A percentile compares a stretch with the other conserved stretches of the same genome.
phyloP scores from a whole-genome alignment of 2,888 invertebrate species.

The Bimastos eiseni region DNA sequence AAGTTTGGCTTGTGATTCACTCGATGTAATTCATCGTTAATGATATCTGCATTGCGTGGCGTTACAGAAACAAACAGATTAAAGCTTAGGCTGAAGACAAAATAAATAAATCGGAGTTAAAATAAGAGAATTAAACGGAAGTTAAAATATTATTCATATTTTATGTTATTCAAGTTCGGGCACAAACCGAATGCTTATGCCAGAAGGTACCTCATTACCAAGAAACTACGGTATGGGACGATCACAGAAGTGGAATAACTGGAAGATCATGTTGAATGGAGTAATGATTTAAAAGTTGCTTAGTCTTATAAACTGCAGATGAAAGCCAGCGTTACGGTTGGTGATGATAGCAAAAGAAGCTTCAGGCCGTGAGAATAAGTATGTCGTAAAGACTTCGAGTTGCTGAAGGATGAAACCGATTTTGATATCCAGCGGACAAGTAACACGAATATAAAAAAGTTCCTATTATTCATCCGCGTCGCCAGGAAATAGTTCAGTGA shows the following conservation, averaged over 20 bases:
- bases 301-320: background rate
- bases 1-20: too few species aligned
- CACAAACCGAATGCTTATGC: background rate
- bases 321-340: background rate
- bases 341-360: background rate
- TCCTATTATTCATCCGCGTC: conserved; percentile 13
- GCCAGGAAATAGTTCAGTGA: conserved; percentile 13
- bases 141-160: background rate
- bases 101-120: background rate
- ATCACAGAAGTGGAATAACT: background rate
- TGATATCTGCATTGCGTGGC: too few species aligned
- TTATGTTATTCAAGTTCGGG: background rate
- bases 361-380: background rate
- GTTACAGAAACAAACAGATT: background rate
- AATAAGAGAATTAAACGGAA: background rate
- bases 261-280: background rate
- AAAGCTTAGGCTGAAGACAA: background rate
- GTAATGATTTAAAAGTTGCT: background rate
- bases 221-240: background rate
- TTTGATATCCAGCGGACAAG: background rate
- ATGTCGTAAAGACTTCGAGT: background rate
- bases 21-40: too few species aligned
- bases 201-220: background rate
- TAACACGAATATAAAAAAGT: background rate
- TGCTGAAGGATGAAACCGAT: conserved; percentile 13